Evolutionary conservation across 2,797 vertebrate genomes (phyloP), one percentile per base, ranked within the genome.

Genomic region (Lates japonicus): DNA sequence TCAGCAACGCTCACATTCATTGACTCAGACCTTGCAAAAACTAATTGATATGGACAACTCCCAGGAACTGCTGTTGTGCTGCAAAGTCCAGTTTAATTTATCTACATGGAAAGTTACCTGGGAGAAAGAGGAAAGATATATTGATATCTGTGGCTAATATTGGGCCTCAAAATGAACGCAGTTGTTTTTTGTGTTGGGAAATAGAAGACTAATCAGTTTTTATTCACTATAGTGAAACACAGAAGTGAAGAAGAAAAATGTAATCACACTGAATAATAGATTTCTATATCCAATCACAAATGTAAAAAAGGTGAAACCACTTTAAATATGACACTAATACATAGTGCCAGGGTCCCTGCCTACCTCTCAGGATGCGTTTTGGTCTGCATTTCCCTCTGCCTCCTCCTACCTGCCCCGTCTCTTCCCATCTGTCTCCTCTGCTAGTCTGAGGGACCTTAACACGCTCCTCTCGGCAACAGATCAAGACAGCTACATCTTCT

Each of bases 401-500:
- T 78, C 67, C 78, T 71, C 44, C 81, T 85, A 89, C 90, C 91
- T 89, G 85, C 72, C 65, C 88, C 51, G 66, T 88, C 85, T 88
- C 87, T 68, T 78, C 86, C 74, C 88, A 89, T 92, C 90, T 74
- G 84, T 86, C 79, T 87, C 76, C 72, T 52, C 74, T 3, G 67
- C 76, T 33, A 71, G 77, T 89, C 85, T 80, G 64, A 41, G 78
- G 76, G 85, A 86, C 89, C 84, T 82, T 78, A 29, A 81, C 81
- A 87, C 48, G 83, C 88, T 90, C 77, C 2, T 51, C 35, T 90
- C 78, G 4, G 72, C 85, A 81, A 85, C 79, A 82, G 81, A 90
- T 88, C 85, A 75, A 83, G 85, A 87, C 81, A 76, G 88, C 87
- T 86, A 81, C 85, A 90, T 91, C 84, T 65, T 71, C 91, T 74